These are phyloP conservation scores for Florisuga fusca DNA, from an alignment of 2,797 vertebrate genomes.

Conservation along the genomic window DNA sequence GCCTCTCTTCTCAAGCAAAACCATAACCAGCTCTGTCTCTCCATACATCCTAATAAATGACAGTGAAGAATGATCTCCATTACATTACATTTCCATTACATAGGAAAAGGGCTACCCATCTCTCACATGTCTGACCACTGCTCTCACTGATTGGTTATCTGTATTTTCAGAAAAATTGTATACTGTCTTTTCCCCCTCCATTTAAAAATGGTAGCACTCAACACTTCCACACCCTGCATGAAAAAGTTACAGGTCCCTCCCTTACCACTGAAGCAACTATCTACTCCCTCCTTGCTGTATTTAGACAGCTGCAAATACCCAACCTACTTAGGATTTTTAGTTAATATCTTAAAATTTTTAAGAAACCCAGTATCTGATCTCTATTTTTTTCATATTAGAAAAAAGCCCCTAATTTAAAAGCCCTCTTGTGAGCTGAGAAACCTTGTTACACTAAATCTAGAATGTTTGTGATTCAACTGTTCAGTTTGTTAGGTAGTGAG, in stretches of 20 bases:
- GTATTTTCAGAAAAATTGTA: neutral
- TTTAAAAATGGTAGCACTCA: neutral
- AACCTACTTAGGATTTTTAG: neutral
- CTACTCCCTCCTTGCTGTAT: neutral
- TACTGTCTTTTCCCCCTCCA: neutral
- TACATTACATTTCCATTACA: neutral
- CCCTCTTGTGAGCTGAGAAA: neutral
- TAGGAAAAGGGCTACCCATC: neutral
- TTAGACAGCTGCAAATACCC: neutral
- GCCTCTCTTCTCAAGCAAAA: neutral
- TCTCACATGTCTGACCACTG: neutral
- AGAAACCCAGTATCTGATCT: neutral
- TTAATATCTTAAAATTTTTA: neutral
- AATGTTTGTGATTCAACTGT: neutral
- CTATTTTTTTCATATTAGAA: neutral
- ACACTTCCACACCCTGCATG: neutral
- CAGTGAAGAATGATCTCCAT: rapidly evolving
- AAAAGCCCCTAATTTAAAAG: neutral
- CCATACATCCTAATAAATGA: neutral
- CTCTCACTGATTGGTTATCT: neutral
- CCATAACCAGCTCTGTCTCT: neutral
- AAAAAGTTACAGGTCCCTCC: neutral
- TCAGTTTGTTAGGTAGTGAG: neutral
- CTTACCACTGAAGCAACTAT: neutral
- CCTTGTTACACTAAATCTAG: neutral